Conservation (phyloP, 2,797 vertebrate genomes). For the Chrysocyon brachyurus region DNA sequence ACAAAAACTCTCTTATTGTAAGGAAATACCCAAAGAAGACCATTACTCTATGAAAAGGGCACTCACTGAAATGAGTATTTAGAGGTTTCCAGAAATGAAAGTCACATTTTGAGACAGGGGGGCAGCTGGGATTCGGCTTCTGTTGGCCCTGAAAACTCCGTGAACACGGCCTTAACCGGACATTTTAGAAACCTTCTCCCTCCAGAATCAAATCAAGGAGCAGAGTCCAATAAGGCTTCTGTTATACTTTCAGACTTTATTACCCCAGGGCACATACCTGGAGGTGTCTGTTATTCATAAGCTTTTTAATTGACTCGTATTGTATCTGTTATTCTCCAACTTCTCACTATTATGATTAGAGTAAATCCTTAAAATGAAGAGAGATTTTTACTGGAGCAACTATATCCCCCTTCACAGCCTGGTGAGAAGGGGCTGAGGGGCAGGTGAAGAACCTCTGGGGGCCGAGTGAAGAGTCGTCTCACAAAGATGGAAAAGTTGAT, state of each 20-base stretch:
- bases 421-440: background rate
- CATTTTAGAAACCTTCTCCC: background rate
- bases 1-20: background rate
- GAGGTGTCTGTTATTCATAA: background rate
- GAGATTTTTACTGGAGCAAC: background rate
- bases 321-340: background rate
- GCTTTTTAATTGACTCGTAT: background rate
- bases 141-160: background rate
- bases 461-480: background rate
- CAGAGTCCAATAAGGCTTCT: background rate
- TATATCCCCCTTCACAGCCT: background rate
- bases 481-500: background rate
- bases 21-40: background rate
- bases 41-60: background rate
- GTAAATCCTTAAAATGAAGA: background rate
- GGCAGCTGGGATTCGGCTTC: background rate
- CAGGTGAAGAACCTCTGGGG: background rate
- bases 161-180: background rate
- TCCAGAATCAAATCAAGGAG: background rate
- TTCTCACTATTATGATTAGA: background rate
- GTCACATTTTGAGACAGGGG: background rate
- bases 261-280: background rate
- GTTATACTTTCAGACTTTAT: too few species aligned
- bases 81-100: constrained; percentile 13
- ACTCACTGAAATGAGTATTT: background rate